Percentiles rank a stretch among this genome's conserved stretches.
These are phyloP conservation scores for Ramphastos sulfuratus DNA, from an alignment of 2,113 vertebrate species.

Conservation along the genomic window DNA sequence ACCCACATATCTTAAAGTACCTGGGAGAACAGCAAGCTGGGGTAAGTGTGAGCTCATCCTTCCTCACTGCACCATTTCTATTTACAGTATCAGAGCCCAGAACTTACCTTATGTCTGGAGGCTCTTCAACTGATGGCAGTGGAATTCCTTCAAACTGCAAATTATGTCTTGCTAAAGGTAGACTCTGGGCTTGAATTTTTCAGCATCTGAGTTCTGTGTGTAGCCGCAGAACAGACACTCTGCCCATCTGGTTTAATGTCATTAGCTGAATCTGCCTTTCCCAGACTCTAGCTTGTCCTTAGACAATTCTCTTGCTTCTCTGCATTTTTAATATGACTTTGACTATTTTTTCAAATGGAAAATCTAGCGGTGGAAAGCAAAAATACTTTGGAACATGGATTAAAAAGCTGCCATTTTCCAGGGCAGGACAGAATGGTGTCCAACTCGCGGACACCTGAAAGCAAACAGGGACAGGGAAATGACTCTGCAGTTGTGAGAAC, in stretches of 20 bases:
- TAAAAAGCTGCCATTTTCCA: neutral
- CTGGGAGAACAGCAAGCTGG: neutral
- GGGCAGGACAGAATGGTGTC: neutral
- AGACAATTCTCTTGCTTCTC: neutral
- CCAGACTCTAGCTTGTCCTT: neutral
- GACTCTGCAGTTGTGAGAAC: neutral
- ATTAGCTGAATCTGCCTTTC: neutral
- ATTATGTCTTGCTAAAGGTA: neutral
- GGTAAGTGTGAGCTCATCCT: neutral
- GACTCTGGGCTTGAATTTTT: neutral
- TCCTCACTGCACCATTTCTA: neutral
- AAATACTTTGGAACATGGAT: neutral
- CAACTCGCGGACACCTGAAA: neutral
- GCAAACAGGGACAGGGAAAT: neutral
- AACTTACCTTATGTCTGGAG: neutral
- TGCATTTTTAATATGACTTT: neutral
- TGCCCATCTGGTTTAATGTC: neutral
- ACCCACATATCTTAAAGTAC: neutral
- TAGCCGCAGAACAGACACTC: neutral
- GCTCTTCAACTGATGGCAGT: neutral
- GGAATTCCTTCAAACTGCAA: neutral
- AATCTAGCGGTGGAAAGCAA: neutral
- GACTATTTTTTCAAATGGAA: neutral
- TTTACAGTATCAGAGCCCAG: neutral
- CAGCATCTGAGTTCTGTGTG: neutral